Evolutionary conservation across 2,797 vertebrate species (phyloP).

Genomic region (Harpagifer antarcticus): DNA sequence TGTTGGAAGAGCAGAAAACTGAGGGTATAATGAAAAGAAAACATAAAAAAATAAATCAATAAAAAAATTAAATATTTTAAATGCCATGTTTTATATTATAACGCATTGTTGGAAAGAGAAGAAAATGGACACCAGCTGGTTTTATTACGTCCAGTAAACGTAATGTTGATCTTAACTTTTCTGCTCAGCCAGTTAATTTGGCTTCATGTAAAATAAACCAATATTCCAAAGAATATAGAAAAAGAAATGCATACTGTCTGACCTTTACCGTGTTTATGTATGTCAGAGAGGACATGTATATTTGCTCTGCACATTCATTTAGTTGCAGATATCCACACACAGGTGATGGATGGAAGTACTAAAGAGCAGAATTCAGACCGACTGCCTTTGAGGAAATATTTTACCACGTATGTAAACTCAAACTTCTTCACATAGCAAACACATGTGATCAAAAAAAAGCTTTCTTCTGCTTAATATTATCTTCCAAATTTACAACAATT

Average conservation of each 20-base stretch:
- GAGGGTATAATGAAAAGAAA: neutral
- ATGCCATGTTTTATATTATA: slow-evolving; percentile 36
- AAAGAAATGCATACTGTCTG: slow-evolving; percentile 8
- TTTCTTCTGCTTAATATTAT: neutral
- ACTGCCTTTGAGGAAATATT: neutral
- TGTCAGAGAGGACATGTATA: slow-evolving; percentile 13
- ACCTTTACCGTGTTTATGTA: slow-evolving; percentile 31
- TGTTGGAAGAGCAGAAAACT: neutral
- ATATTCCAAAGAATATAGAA: slow-evolving; percentile 10
- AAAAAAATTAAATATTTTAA: slow-evolving; percentile 41
- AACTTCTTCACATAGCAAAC: neutral
- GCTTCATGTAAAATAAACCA: slow-evolving; percentile 15
- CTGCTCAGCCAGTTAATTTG: slow-evolving; percentile 16
- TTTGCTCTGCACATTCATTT: slow-evolving; percentile 11
- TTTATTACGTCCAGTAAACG: slow-evolving; percentile 38
- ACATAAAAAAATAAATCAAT: slow-evolving; percentile 11
- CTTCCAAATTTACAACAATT: too few relatives aligned
- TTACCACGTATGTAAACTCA: neutral
- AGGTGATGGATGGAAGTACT: neutral
- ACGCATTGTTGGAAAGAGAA: slow-evolving; percentile 6
- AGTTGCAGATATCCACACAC: neutral
- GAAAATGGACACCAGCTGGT: slow-evolving; percentile 41
- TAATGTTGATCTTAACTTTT: slow-evolving; percentile 34
- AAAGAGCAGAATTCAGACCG: neutral
- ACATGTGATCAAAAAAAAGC: neutral